These are phyloP conservation scores for Dendrolimus pini DNA, from an alignment of 2,888 invertebrate genomes.

Conservation along the genomic window DNA sequence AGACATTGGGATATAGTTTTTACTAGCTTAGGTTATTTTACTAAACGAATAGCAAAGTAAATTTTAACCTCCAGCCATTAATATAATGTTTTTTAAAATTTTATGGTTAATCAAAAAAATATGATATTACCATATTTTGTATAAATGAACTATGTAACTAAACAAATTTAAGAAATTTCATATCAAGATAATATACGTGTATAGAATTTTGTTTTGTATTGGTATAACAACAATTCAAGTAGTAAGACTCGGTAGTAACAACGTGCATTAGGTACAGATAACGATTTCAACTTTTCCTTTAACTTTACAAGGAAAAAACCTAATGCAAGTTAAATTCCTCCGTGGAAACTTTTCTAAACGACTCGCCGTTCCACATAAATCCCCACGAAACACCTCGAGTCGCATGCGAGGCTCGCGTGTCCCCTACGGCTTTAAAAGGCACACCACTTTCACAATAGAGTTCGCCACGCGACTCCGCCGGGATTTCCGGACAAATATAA, in stretches of 20 bases:
- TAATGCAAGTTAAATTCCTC: neutral
- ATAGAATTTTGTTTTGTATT: neutral
- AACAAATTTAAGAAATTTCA: no score
- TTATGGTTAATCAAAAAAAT: no score
- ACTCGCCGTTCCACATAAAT: slow-evolving; percentile 8
- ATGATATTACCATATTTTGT: no score
- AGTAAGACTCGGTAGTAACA: slow-evolving; percentile 10
- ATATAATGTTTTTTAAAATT: no score
- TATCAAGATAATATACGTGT: no score
- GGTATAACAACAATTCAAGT: neutral
- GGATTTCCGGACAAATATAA: slow-evolving; percentile 61
- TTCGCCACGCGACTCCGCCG: slow-evolving; percentile 37
- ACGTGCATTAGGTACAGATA: slow-evolving; percentile 6
- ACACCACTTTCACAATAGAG: slow-evolving; percentile 44
- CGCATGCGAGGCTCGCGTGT: slow-evolving; percentile 45
- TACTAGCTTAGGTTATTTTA: no score
- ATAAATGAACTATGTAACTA: no score
- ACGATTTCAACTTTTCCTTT: slow-evolving; percentile 12
- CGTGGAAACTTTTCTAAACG: neutral
- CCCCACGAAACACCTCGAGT: slow-evolving; percentile 33
- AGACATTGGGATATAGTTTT: no score
- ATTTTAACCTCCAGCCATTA: no score
- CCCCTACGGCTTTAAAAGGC: slow-evolving; percentile 57
- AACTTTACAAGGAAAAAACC: slow-evolving; percentile 3
- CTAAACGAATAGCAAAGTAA: no score